A percentile compares a stretch with the other conserved stretches of the same genome.
phyloP scores from a whole-genome alignment of 1,140 invertebrate genomes.

The Leptonema lineaticorne region DNA sequence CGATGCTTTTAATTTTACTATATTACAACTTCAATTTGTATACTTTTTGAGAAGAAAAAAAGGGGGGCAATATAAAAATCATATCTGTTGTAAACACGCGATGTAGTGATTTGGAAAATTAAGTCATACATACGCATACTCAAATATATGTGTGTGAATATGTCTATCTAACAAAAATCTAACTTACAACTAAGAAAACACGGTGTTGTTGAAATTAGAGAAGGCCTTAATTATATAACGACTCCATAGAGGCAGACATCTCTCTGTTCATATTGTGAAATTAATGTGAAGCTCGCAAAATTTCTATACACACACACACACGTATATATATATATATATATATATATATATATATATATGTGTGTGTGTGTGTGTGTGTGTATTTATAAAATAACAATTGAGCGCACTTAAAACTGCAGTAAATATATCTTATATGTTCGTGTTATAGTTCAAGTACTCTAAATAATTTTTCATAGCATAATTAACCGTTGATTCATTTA shows the following conservation, averaged over 20 bases:
- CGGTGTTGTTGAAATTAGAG: not conserved
- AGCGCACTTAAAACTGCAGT: too few relatives aligned
- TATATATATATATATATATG: not conserved
- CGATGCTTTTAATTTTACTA: not conserved
- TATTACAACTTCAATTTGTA: not conserved
- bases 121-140: not conserved
- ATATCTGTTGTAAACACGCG: not conserved
- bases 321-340: not conserved
- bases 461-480: too few relatives aligned
- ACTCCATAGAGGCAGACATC: not conserved
- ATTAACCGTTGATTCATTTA: too few relatives aligned
- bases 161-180: too few relatives aligned
- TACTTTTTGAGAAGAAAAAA: not conserved
- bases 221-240: conserved; percentile 7
- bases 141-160: too few relatives aligned
- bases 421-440: too few relatives aligned
- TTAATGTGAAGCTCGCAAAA: not conserved
- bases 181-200: not conserved
- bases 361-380: not conserved
- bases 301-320: too few relatives aligned
- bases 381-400: too few relatives aligned
- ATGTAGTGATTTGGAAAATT: conserved; percentile 11
- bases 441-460: too few relatives aligned
- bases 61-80: too few relatives aligned
- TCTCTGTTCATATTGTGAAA: not conserved